Evolutionary conservation across 2,888 invertebrate genomes (phyloP).

Genomic region (Tribolium freemani): DNA sequence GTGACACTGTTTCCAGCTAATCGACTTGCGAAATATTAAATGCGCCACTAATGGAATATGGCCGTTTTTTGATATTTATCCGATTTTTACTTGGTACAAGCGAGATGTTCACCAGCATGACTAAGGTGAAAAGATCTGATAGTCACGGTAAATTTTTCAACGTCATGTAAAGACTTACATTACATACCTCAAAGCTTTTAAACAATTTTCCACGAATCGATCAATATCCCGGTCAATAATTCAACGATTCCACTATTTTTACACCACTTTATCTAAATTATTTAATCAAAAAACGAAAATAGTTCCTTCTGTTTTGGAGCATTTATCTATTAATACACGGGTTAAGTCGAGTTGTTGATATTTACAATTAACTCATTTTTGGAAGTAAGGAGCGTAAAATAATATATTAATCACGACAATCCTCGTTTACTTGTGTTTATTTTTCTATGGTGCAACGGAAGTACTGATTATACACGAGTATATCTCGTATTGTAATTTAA

Average conservation of each 20-base stretch:
- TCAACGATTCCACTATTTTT: neutral
- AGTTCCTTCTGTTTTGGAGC: neutral
- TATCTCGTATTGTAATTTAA: neutral
- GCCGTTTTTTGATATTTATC: conserved; percentile 31
- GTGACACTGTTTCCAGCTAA: neutral
- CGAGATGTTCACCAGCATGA: conserved; percentile 40
- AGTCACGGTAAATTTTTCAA: conserved; percentile 42
- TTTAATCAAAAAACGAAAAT: neutral
- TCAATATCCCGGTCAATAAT: neutral
- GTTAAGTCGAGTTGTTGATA: neutral
- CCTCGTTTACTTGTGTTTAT: neutral
- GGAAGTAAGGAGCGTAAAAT: neutral
- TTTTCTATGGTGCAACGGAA: neutral
- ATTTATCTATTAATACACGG: too few species aligned
- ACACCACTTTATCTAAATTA: neutral
- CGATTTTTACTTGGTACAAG: conserved; percentile 31
- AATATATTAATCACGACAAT: neutral
- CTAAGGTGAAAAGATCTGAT: conserved; percentile 44
- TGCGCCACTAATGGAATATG: conserved; percentile 3
- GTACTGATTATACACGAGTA: neutral
- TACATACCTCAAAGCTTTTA: neutral
- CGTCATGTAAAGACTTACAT: conserved; percentile 23
- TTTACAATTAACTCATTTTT: neutral
- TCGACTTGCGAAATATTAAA: conserved; percentile 12
- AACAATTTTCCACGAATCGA: neutral